Percentiles rank a stretch among this genome's conserved stretches.
Conservation (phyloP, 2,113 vertebrate genomes). For the Entomyzon cyanotis region DNA sequence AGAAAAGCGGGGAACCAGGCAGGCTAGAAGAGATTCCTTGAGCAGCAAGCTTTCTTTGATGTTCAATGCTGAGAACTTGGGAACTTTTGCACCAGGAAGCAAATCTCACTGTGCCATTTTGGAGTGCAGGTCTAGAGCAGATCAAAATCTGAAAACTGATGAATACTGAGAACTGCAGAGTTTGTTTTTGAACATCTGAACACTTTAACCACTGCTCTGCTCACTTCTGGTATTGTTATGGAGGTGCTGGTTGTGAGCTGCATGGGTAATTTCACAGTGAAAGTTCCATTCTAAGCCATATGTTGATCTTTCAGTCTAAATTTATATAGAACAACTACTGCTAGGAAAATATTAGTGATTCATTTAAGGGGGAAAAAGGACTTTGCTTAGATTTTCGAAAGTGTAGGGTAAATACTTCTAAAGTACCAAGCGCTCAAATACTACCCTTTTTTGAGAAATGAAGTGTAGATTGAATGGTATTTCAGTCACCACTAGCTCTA, state of each 20-base stretch:
- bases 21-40: neutral
- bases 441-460: neutral
- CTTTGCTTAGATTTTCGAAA: conserved; percentile 36
- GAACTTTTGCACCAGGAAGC: neutral
- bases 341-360: conserved; percentile 21
- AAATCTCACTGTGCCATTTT: neutral
- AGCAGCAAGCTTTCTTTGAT: neutral
- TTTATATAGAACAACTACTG: neutral
- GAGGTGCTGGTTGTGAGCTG: neutral
- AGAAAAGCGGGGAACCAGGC: neutral
- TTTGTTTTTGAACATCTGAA: conserved; percentile 17
- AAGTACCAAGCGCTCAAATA: conserved; percentile 3
- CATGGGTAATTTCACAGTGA: neutral
- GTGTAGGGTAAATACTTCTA: neutral
- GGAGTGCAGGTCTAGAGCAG: neutral
- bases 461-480: neutral
- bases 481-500: neutral
- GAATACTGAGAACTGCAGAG: neutral
- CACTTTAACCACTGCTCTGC: neutral
- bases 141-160: neutral
- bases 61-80: neutral
- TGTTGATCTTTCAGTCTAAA: conserved; percentile 10
- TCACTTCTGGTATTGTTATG: neutral
- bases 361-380: neutral
- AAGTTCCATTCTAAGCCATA: conserved; percentile 22